A percentile compares a stretch with the other conserved stretches of the same genome.
Conservation (phyloP, 2,113 vertebrate species). For the Sylvilagus bachmani region DNA sequence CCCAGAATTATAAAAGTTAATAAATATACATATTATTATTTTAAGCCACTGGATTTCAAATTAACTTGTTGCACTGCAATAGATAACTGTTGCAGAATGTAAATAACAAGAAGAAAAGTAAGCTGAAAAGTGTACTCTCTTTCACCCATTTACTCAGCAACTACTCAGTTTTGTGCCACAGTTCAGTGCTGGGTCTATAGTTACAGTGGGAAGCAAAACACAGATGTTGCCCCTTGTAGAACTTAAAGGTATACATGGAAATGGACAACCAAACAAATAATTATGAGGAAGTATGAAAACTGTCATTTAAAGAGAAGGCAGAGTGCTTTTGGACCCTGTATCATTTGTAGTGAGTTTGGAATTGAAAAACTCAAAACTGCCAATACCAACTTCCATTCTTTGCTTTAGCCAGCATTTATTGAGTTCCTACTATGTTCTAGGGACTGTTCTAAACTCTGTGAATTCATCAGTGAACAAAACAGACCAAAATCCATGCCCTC, state of each 20-base stretch:
- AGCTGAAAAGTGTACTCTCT: background rate
- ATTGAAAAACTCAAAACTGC: constrained; percentile 31
- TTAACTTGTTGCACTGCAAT: background rate
- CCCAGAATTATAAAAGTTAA: background rate
- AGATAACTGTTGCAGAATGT: background rate
- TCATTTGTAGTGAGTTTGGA: background rate
- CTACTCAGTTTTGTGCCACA: background rate
- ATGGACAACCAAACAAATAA: background rate
- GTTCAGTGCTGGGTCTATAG: background rate
- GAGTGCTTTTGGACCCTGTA: background rate
- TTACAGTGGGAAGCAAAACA: background rate
- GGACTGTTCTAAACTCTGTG: background rate
- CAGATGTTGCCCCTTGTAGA: background rate
- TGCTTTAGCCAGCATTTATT: background rate
- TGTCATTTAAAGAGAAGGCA: background rate
- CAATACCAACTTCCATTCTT: background rate
- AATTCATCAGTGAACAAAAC: background rate
- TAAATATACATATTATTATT: background rate
- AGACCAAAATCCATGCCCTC: background rate
- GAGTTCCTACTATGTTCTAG: background rate
- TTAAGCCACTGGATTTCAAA: background rate
- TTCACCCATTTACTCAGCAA: background rate
- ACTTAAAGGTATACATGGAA: background rate
- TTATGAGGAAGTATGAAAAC: background rate
- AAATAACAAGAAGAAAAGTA: constrained; percentile 19